Evolutionary conservation across 2,113 vertebrate species (phyloP).

Genomic region (Daboia siamensis): DNA sequence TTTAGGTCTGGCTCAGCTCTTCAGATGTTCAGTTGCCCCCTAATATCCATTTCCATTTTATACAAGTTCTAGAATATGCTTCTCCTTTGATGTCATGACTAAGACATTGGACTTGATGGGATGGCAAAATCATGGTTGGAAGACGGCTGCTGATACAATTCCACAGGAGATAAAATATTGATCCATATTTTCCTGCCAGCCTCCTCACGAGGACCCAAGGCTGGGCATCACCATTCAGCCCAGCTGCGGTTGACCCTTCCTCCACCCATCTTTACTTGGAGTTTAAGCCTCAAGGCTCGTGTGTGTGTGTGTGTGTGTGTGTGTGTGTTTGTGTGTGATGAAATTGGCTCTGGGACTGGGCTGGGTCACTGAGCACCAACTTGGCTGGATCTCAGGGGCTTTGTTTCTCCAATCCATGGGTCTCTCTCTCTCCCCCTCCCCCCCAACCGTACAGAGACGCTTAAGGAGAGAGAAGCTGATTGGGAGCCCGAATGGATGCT

Average conservation of each 20-base stretch:
- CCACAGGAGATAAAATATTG: constrained; percentile 31
- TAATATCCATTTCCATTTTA: not conserved
- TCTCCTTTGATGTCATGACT: constrained; percentile 34
- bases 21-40: not conserved
- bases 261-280: not conserved
- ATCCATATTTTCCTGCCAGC: constrained; percentile 14
- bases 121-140: constrained; percentile 2
- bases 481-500: constrained; percentile 53
- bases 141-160: not conserved
- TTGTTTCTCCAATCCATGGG: constrained; percentile 37
- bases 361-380: constrained; percentile 16
- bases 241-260: constrained; percentile 15
- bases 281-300: constrained; percentile 23
- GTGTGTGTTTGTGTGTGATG: constrained; percentile 6
- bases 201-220: not conserved
- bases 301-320: not conserved
- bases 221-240: constrained; percentile 9
- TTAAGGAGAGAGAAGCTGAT: constrained; percentile 53
- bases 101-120: constrained; percentile 19
- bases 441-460: constrained; percentile 10
- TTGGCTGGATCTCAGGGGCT: constrained; percentile 37
- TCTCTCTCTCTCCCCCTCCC: constrained; percentile 25
- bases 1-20: not conserved
- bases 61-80: not conserved
- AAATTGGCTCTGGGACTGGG: constrained; percentile 45